A percentile compares a stretch with the other conserved stretches of the same genome.
Conservation (phyloP, 2,888 invertebrate species). For the Phengaris arion region DNA sequence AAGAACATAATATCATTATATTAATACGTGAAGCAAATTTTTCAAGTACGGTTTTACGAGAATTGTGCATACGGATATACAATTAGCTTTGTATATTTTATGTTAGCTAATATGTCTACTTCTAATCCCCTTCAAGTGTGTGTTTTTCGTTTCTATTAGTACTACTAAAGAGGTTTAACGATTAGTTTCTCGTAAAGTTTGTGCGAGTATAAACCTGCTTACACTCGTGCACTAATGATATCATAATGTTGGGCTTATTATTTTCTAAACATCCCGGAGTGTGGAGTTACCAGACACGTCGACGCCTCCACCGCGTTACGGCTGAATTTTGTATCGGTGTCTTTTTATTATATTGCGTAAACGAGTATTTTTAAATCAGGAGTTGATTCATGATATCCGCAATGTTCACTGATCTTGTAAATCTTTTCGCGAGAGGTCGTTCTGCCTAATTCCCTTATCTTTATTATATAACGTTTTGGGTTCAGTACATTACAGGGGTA, state of each 20-base stretch:
- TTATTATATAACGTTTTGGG: neutral
- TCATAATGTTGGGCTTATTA: conserved; percentile 18
- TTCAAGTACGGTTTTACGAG: too few species aligned
- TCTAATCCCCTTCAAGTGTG: too few species aligned
- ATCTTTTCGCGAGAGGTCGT: conserved; percentile 20
- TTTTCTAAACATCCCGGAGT: conserved; percentile 11
- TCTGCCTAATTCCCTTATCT: conserved; percentile 1
- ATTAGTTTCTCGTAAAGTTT: neutral
- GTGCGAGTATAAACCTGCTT: neutral
- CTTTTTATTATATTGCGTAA: conserved; percentile 19
- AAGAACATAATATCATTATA: too few species aligned
- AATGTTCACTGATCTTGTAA: conserved; percentile 20
- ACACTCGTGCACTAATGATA: conserved; percentile 13
- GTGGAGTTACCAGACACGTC: conserved; percentile 5
- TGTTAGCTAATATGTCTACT: too few species aligned
- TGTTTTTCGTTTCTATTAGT: too few species aligned
- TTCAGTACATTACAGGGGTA: neutral
- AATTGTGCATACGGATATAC: too few species aligned
- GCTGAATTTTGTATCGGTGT: neutral
- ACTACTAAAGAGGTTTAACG: neutral
- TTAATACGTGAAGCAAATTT: too few species aligned
- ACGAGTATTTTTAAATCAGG: conserved; percentile 13
- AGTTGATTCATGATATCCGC: conserved; percentile 23
- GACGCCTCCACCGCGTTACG: conserved; percentile 11
- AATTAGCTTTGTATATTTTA: too few species aligned